phyloP scores from a whole-genome alignment of 2,113 vertebrate species.

The Petroica traversi region DNA sequence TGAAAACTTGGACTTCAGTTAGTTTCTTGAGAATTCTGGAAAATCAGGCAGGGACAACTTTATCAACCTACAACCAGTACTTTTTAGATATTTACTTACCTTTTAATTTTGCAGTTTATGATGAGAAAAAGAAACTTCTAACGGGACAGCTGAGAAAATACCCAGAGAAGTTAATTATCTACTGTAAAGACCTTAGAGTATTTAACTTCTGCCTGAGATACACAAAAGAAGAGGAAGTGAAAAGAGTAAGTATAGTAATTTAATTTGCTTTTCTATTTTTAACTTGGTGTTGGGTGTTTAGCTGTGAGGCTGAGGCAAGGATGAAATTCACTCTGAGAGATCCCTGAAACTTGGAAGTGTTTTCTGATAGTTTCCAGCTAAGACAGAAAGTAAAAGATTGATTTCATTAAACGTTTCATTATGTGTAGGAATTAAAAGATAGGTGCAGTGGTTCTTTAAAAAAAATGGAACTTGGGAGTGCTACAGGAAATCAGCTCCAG shows the following conservation, averaged over 20 bases:
- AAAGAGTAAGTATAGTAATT: constrained; percentile 75
- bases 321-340: not conserved
- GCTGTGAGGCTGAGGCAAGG: not conserved
- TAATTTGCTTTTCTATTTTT: not conserved
- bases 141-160: constrained; percentile 80
- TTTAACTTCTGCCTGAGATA: constrained; percentile 85
- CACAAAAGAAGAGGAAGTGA: constrained; percentile 88
- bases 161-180: constrained; percentile 84
- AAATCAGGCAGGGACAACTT: not conserved
- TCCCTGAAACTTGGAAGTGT: not conserved
- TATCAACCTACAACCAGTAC: not conserved
- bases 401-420: not conserved
- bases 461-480: not conserved
- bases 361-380: not conserved
- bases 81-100: not conserved
- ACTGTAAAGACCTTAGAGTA: constrained; percentile 87
- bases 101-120: constrained; percentile 77
- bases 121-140: constrained; percentile 86
- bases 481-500: not conserved
- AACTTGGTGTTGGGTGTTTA: not conserved
- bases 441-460: not conserved
- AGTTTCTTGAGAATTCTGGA: not conserved
- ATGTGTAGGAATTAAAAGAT: not conserved
- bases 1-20: not conserved
- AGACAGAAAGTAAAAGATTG: not conserved